phyloP scores from a whole-genome alignment of 1,140 invertebrate species.

The Leptinotarsa undecemlineata region DNA sequence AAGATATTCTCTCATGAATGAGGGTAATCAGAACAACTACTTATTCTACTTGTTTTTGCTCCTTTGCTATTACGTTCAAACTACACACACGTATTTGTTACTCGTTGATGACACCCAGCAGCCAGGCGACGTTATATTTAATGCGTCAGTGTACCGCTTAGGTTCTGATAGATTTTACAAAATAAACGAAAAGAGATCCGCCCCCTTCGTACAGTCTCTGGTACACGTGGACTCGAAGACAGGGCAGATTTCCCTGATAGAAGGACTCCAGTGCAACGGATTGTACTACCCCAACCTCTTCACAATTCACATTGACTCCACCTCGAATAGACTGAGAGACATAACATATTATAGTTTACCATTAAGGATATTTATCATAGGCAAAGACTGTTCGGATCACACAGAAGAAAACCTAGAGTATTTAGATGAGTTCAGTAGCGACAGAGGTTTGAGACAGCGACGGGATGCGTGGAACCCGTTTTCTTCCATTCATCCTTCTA shows the following conservation, averaged over 20 bases:
- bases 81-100: conserved; percentile 63
- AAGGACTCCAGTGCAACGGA: conserved; percentile 75
- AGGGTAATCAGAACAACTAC: conserved; percentile 33
- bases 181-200: conserved; percentile 76
- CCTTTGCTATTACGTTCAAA: conserved; percentile 35
- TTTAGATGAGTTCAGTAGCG: conserved; percentile 57
- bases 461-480: conserved; percentile 53
- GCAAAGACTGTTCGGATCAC: conserved; percentile 69
- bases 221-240: conserved; percentile 73
- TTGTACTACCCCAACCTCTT: conserved; percentile 82
- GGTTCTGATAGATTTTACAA: conserved; percentile 74
- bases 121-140: conserved; percentile 73
- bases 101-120: conserved; percentile 70
- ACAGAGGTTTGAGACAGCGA: conserved; percentile 36
- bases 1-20: conserved; percentile 40
- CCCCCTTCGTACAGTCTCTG: conserved; percentile 77
- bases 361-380: conserved; percentile 75
- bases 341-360: conserved; percentile 85
- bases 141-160: conserved; percentile 77
- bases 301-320: conserved; percentile 84
- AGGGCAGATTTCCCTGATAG: conserved; percentile 75
- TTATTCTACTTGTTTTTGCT: conserved; percentile 34
- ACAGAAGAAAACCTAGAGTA: conserved; percentile 54
- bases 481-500: conserved; percentile 57
- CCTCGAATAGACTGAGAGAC: conserved; percentile 73